These are phyloP conservation scores for Drosophila paramelanica DNA, from an alignment of 2,888 invertebrate species.

Conservation along the genomic window DNA sequence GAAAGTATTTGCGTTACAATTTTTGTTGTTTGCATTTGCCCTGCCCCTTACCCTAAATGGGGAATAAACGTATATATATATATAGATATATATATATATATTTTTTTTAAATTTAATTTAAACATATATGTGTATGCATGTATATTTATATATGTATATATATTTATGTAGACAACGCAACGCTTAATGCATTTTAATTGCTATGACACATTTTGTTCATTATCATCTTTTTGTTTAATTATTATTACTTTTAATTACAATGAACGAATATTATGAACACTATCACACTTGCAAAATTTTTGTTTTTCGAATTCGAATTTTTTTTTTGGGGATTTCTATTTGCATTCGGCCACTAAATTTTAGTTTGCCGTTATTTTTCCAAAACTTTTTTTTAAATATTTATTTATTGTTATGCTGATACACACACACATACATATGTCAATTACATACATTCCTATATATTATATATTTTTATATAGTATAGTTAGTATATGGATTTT, in stretches of 20 bases:
- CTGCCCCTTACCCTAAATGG: constrained; percentile 44
- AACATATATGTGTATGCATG: not conserved
- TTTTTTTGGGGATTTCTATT: constrained; percentile 44
- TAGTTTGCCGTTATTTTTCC: constrained; percentile 33
- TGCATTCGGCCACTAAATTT: constrained; percentile 67
- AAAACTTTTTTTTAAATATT: constrained; percentile 20
- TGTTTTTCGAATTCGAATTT: constrained; percentile 45
- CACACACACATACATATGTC: constrained; percentile 59
- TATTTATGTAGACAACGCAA: constrained; percentile 43
- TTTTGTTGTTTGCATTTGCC: constrained; percentile 19
- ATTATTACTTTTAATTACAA: constrained; percentile 62
- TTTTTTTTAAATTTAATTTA: too few relatives aligned
- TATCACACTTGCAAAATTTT: constrained; percentile 82
- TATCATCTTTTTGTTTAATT: constrained; percentile 18
- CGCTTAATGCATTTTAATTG: constrained; percentile 49
- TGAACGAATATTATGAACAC: constrained; percentile 79
- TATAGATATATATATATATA: constrained; percentile 19
- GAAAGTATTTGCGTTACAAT: constrained; percentile 63
- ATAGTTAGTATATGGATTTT: constrained; percentile 61
- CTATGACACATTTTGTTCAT: constrained; percentile 43
- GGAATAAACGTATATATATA: constrained; percentile 26
- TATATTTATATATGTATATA: constrained; percentile 13
- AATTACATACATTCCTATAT: constrained; percentile 64
- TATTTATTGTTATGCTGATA: constrained; percentile 66
- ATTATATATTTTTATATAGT: constrained; percentile 66